Evolutionary conservation across 2,888 invertebrate genomes (phyloP).

Genomic region (Cacoxenus indagator): DNA sequence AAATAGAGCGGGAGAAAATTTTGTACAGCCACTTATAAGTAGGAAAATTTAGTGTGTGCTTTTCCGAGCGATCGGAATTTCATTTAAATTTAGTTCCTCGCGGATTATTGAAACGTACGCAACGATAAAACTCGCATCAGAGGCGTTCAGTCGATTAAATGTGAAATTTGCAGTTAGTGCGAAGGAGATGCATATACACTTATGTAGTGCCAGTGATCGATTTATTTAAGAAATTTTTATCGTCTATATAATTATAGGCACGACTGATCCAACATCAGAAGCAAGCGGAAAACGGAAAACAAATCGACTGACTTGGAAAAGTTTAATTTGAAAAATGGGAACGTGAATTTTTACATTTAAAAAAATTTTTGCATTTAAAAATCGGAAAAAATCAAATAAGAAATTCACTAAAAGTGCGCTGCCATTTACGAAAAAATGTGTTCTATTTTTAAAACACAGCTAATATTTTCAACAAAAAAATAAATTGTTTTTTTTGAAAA

Average conservation of each 20-base stretch:
- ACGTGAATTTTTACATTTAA: slow-evolving; percentile 48
- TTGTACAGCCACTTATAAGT: slow-evolving; percentile 25
- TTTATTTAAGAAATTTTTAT: slow-evolving; percentile 45
- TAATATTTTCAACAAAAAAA: slow-evolving; percentile 50
- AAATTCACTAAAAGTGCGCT: slow-evolving; percentile 46
- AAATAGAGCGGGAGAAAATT: not conserved
- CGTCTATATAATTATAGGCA: slow-evolving; percentile 26
- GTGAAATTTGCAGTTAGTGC: slow-evolving; percentile 47
- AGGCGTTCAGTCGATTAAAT: slow-evolving; percentile 35
- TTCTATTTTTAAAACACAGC: slow-evolving; percentile 69
- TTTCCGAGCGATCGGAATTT: slow-evolving; percentile 45
- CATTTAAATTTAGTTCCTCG: slow-evolving; percentile 63
- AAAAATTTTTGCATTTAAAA: slow-evolving; percentile 5
- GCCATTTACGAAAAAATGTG: slow-evolving; percentile 53
- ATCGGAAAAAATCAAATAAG: slow-evolving; percentile 20
- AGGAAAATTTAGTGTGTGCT: slow-evolving; percentile 24
- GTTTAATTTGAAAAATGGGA: not conserved
- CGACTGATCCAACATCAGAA: slow-evolving; percentile 27
- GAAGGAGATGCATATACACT: slow-evolving; percentile 59
- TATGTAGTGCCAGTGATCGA: slow-evolving; percentile 55
- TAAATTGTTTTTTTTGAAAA: slow-evolving; percentile 46
- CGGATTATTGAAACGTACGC: slow-evolving; percentile 54
- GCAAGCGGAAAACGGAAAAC: not conserved
- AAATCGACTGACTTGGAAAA: not conserved
- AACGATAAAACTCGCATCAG: slow-evolving; percentile 33